Conservation (phyloP, 1,140 invertebrate species). For the Anoplophora glabripennis region DNA sequence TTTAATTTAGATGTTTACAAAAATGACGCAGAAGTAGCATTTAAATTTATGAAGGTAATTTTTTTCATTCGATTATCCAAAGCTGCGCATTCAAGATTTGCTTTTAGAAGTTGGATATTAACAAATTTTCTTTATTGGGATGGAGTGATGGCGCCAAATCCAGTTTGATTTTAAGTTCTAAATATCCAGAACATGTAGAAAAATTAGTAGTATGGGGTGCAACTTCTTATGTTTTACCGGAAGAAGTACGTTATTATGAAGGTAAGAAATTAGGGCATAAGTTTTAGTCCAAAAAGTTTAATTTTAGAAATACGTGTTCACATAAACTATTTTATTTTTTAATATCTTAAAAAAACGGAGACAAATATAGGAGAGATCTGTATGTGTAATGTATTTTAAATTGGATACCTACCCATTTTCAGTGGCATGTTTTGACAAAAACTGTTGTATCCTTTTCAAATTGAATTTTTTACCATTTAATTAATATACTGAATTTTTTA, state of each 20-base stretch:
- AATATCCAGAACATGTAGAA: slow-evolving; percentile 62
- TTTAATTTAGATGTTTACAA: slow-evolving; percentile 71
- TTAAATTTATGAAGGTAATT: slow-evolving; percentile 68
- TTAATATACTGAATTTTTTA: slow-evolving; percentile 10
- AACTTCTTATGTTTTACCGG: slow-evolving; percentile 69
- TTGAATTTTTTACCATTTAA: no score
- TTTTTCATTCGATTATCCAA: neutral
- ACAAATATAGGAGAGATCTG: no score
- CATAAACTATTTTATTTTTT: no score
- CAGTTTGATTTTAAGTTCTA: slow-evolving; percentile 69
- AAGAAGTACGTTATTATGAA: slow-evolving; percentile 66
- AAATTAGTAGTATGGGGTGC: slow-evolving; percentile 78
- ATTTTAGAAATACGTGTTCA: no score
- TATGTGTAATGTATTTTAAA: no score
- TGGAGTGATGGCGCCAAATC: slow-evolving; percentile 90
- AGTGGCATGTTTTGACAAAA: no score
- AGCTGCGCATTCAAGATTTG: neutral
- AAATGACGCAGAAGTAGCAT: slow-evolving; percentile 69
- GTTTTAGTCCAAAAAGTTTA: no score
- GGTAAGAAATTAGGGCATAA: slow-evolving; percentile 53
- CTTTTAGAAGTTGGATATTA: slow-evolving; percentile 41
- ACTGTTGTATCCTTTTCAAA: no score
- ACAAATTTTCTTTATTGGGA: slow-evolving; percentile 75
- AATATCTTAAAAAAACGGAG: no score
- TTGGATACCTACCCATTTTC: no score